These are phyloP conservation scores for Mantis religiosa DNA, from an alignment of 2,888 invertebrate genomes.

Conservation along the genomic window DNA sequence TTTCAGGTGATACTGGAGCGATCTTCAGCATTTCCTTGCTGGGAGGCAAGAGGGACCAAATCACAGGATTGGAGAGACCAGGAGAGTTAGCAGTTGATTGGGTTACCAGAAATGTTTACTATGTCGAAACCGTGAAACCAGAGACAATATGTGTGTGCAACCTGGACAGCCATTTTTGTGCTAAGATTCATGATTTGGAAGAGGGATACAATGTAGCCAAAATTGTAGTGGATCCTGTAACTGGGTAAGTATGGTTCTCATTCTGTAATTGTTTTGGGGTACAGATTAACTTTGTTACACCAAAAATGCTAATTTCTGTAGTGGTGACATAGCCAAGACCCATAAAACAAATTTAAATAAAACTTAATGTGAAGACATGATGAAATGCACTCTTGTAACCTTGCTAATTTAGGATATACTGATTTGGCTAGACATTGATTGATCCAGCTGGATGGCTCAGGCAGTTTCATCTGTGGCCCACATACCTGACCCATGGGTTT, in stretches of 20 bases:
- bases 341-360: no score
- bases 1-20: conserved; percentile 21
- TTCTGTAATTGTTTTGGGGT: not conserved
- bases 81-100: conserved; percentile 66
- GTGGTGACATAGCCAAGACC: no score
- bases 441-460: no score
- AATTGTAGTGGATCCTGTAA: conserved; percentile 58
- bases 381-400: no score
- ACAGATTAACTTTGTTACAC: not conserved
- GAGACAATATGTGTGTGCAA: conserved; percentile 48
- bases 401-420: no score
- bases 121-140: conserved; percentile 47
- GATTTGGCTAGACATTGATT: no score
- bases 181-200: conserved; percentile 51
- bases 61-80: conserved; percentile 49
- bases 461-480: no score
- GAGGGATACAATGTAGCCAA: conserved; percentile 52
- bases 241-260: conserved; percentile 32
- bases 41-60: conserved; percentile 40
- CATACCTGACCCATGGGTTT: no score
- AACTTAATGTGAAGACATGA: no score
- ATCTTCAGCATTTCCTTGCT: conserved; percentile 40
- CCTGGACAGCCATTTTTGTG: conserved; percentile 52
- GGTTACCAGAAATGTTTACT: conserved; percentile 68
- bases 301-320: not conserved